Evolutionary conservation across 2,113 vertebrate genomes (phyloP), one percentile per base, ranked within the genome.

Genomic region (Zapus hudsonius): DNA sequence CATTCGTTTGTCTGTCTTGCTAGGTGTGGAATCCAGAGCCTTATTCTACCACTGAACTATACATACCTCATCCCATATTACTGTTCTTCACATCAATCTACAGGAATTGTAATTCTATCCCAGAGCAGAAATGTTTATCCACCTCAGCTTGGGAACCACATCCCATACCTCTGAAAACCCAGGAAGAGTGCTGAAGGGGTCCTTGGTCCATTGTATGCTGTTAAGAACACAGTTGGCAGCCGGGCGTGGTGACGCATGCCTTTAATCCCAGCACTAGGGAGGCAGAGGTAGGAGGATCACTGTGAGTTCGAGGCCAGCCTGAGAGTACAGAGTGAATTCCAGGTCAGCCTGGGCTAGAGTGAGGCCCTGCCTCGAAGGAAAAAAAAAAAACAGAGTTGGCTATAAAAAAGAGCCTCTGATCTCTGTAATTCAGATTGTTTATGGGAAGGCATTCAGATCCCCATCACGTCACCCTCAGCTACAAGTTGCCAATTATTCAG

Each of bases 381-480:
- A n/a, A n/a, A n/a, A n/a, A n/a, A n/a, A n/a, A n/a, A n/a, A 72
- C 69, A 72, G 83, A 73, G 69, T 84, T 89, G 64, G 33, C n/a
- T 70, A 12, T 82, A 66, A 76, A 93, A 90, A 67, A 3, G 25
- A 87, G 63, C 40, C 80, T 86, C 93, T 64, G 36, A 79, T 84
- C 87, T 81, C 80, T 74, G 5, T 83, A n/a, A 89, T 92, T 95
- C 90, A 75, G 84, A 47, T 70, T 82, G 42, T 42, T 86, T 84
- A 40, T 31, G 16, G n/a, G 52, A 89, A 29, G 81, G 44, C 31
- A 3, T 69, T 86, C 80, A 91, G 64, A 80, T 33, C 36, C 79
- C 27, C 23, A 38, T 92, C 84, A 83, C 40, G 23, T 95, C 80
- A 76, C 69, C 31, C 55, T 33, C 63, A 73, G 57, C 78, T 13